Evolutionary conservation across 2,888 invertebrate species (phyloP).

Genomic region (Synergus laeviventris): DNA sequence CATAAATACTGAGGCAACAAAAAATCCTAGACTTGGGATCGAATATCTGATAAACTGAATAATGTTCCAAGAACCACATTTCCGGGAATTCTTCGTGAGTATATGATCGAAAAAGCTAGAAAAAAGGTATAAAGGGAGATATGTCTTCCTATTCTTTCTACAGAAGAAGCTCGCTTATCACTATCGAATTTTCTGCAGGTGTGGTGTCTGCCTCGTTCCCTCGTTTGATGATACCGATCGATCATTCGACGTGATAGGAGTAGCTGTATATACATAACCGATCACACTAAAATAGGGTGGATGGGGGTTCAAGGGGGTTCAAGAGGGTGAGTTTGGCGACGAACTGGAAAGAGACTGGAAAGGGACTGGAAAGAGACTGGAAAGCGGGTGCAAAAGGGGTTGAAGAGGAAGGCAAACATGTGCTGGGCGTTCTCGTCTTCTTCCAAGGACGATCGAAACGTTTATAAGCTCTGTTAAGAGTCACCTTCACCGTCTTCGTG

Average conservation of each 20-base stretch:
- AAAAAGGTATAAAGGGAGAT: conserved; percentile 1
- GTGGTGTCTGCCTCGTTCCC: conserved; percentile 56
- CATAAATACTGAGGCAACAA: too few relatives aligned
- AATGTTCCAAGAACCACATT: background rate
- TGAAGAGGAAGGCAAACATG: conserved; percentile 43
- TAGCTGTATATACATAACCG: conserved; percentile 11
- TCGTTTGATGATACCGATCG: conserved; percentile 59
- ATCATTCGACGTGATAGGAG: conserved; percentile 44
- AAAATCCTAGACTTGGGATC: too few relatives aligned
- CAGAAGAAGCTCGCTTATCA: conserved; percentile 40
- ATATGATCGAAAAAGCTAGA: background rate
- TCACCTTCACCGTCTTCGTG: conserved; percentile 29
- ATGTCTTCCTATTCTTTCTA: conserved; percentile 2
- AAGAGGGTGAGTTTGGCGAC: background rate
- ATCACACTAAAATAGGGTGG: conserved; percentile 29
- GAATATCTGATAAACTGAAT: too few relatives aligned
- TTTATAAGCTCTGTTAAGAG: conserved; percentile 32
- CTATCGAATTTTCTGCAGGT: conserved; percentile 62
- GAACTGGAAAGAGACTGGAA: background rate
- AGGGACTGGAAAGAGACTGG: background rate
- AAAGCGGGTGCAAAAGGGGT: conserved; percentile 12
- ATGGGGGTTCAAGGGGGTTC: conserved; percentile 14
- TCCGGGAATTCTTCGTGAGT: background rate
- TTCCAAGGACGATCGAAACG: background rate
- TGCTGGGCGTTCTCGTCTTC: conserved; percentile 34